Base-by-base conservation (phyloP, 2,888 invertebrate species). In the Cantharis rustica region DNA sequence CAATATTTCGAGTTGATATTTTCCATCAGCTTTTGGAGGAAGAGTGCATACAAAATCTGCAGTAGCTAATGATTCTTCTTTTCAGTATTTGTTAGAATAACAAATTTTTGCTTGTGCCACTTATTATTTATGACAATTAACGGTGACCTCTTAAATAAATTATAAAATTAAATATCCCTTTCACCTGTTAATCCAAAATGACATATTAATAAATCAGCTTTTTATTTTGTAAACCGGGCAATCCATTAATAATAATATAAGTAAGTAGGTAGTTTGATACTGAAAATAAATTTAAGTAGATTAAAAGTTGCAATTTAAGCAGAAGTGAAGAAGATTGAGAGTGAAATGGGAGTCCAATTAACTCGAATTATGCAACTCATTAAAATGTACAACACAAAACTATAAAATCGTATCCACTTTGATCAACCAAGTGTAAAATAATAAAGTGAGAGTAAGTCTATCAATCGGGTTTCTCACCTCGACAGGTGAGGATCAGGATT, bases 401-500 rank as follows among this genome's bases (percentile, higher is more conserved):
- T 47, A 26, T 62, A 62, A 47, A 16, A 17, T 71, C 62, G 61
- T 16, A 69, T 62, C 62, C 62, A 70, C 10, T 62, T 62, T 71
- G 23, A 70, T 70, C 61, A 26, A 16, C 68, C 71, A 68, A 71
- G 75, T 75, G 75, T 75, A 64, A 71, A 17, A 75, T 74, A 71
- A 68, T 66, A 71, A 72, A 63, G 72, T 66, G 72, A 72, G 72
- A 71, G 75, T 72, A 71, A 62, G 63, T 75, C 69, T 72, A 75
- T 79, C 68, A 79, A 68, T 31, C 71, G 73, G 61, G 70, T 79
- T 69, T 72, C 79, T 78, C 79, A 81, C 80, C 81, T 83, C 75
- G 82, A 83, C 84, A 84, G 84, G 84, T 84, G 85, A 79, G 83
- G 80, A 83, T 82, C 83, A 82, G 69, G 82, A 73, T 78, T 82